A percentile compares a stretch with the other conserved stretches of the same genome.
phyloP scores from a whole-genome alignment of 1,140 invertebrate genomes.

The Bradysia coprophila region DNA sequence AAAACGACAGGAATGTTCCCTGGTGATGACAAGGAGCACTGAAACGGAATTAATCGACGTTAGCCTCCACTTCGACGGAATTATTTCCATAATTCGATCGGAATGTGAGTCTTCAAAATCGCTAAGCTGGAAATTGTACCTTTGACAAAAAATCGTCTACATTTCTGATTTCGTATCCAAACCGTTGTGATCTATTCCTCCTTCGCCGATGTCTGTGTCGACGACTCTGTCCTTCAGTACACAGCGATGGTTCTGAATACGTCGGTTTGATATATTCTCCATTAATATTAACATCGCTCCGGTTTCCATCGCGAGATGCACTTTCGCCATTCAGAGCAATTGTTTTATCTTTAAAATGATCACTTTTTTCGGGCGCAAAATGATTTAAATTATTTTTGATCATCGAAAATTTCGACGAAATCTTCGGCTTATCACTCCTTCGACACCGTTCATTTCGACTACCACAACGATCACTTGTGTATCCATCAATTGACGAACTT shows the following conservation, averaged over 20 bases:
- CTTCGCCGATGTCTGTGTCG: constrained; percentile 29
- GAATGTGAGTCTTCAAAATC: no score
- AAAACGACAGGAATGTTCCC: constrained; percentile 67
- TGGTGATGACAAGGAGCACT: constrained; percentile 27
- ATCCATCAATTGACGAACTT: background rate
- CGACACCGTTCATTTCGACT: background rate
- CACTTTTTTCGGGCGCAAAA: constrained; percentile 3
- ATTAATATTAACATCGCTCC: constrained; percentile 20
- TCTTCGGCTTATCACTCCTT: background rate
- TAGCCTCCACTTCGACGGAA: background rate
- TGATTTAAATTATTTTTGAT: background rate
- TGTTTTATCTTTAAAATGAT: constrained; percentile 2
- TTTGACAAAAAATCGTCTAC: constrained; percentile 52
- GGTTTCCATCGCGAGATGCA: constrained; percentile 16
- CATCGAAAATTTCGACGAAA: background rate
- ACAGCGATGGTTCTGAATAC: constrained; percentile 7
- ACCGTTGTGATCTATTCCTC: constrained; percentile 29
- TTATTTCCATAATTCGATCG: no score
- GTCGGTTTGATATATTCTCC: constrained; percentile 14
- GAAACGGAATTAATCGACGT: background rate
- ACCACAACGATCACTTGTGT: background rate
- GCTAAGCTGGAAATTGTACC: no score
- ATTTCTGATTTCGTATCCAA: constrained; percentile 57
- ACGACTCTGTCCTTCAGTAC: constrained; percentile 25
- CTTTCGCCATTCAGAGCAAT: no score